Evolutionary conservation across 2,113 vertebrate genomes (phyloP).

Genomic region (Gallinago paraguaiae): DNA sequence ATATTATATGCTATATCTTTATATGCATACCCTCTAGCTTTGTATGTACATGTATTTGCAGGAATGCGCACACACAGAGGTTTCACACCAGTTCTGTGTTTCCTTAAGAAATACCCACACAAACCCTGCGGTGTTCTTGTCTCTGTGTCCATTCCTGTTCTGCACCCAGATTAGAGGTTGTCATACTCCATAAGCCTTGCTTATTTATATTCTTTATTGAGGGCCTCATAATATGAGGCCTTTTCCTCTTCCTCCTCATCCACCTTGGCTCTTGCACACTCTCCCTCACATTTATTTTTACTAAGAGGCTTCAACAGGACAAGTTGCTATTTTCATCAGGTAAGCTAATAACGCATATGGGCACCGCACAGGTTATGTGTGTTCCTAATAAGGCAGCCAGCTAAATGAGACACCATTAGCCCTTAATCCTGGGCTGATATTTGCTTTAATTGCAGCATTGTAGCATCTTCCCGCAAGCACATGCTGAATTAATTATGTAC

Average conservation of each 20-base stretch:
- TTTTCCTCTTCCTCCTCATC: background rate
- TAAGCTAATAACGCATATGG: background rate
- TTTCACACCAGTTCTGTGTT: background rate
- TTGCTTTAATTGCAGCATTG: background rate
- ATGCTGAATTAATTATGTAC: background rate
- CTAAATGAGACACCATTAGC: background rate
- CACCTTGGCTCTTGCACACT: accelerated
- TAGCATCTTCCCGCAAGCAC: background rate
- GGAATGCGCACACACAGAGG: background rate
- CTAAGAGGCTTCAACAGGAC: background rate
- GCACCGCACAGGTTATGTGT: background rate
- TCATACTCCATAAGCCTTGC: accelerated
- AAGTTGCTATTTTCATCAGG: constrained; percentile 12
- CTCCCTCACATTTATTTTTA: background rate
- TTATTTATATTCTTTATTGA: background rate
- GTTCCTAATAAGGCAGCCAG: background rate
- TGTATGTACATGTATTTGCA: background rate
- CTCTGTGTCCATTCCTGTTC: background rate
- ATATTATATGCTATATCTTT: background rate
- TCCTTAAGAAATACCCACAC: background rate
- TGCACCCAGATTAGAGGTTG: background rate
- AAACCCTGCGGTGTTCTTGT: background rate
- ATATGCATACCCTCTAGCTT: background rate
- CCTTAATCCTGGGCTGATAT: background rate
- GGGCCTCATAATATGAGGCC: background rate